Base-by-base conservation (phyloP, 2,113 vertebrate genomes). In the Aramus guarauna region DNA sequence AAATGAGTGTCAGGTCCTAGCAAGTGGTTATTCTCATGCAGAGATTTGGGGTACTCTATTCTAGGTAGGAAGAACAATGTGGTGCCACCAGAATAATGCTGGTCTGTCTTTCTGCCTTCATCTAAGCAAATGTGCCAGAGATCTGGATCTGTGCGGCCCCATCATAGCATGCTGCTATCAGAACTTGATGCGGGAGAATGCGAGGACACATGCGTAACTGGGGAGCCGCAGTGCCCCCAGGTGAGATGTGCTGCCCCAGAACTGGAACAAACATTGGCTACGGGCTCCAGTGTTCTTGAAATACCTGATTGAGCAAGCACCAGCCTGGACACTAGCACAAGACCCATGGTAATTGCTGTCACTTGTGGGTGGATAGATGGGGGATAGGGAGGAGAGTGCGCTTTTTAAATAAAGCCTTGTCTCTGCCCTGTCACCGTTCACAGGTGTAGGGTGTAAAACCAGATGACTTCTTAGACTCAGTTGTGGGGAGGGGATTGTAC, bases 121-220 rank as follows among this genome's bases (percentile, higher is more conserved):
- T 19, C 39, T 48, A 63, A 77, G 21, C 48, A 84, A 63, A 71
- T 36, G n/a, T 56, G 48, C 41, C 2, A 2, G 39, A 55, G 20
- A 12, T 39, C 24, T 56, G 63, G 47, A 26, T 63, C n/a, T 22
- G 16, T 45, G 47, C 0, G 1, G n/a, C 39, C 29, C 47, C 55
- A 62, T 39, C 16, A 9, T 19, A 12, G n/a, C 34, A 20, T 13
- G 27, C 52, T 67, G 43, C 87, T 52, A 29, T 62, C 29, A 56
- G 41, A 84, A 14, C 72, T 56, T 63, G 30, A 36, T 48, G n/a
- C 30, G 15, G 62, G 37, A 83, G 62, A 52, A 23, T 11, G 34
- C 1, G 0, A 62, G 45, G 62, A 68, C 27, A 9, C 0, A 1
- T 24, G 22, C 2, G 0, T 45, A 39, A 34, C 62, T 39, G 88